These are phyloP conservation scores for Lingula anatina DNA, from an alignment of 2,888 invertebrate genomes.

Conservation along the genomic window DNA sequence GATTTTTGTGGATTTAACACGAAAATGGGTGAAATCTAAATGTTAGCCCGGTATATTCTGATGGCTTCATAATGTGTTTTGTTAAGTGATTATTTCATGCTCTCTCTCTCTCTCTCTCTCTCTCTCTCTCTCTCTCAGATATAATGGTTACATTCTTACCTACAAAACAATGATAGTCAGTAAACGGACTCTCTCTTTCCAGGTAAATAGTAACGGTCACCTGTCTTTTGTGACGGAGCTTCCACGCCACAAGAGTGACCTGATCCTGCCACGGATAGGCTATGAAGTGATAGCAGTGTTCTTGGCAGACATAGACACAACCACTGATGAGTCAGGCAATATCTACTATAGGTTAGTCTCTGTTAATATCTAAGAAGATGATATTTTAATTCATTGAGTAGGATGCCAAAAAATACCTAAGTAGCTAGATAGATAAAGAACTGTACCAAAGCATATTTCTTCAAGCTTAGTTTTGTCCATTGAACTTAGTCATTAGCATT, in stretches of 20 bases:
- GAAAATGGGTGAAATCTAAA: too few species aligned
- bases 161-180: neutral
- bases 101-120: conserved; percentile 1
- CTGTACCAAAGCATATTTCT: too few species aligned
- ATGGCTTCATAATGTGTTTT: too few species aligned
- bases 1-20: too few species aligned
- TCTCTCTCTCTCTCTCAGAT: neutral
- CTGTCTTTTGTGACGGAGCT: conserved; percentile 86
- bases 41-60: too few species aligned
- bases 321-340: conserved; percentile 64
- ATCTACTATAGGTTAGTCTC: conserved; percentile 63
- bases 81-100: too few species aligned
- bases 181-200: conserved; percentile 28
- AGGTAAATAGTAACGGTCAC: conserved; percentile 90
- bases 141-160: neutral
- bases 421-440: too few species aligned
- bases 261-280: conserved; percentile 57
- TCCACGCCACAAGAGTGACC: conserved; percentile 76
- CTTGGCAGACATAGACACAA: conserved; percentile 85
- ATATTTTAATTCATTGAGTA: too few species aligned
- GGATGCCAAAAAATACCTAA: too few species aligned
- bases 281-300: conserved; percentile 86
- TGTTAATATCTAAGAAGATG: too few species aligned
- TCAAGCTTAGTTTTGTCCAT: too few species aligned
- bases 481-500: too few species aligned